These are phyloP conservation scores for Rhipidura dahli DNA, from an alignment of 2,113 vertebrate genomes.

Conservation along the genomic window DNA sequence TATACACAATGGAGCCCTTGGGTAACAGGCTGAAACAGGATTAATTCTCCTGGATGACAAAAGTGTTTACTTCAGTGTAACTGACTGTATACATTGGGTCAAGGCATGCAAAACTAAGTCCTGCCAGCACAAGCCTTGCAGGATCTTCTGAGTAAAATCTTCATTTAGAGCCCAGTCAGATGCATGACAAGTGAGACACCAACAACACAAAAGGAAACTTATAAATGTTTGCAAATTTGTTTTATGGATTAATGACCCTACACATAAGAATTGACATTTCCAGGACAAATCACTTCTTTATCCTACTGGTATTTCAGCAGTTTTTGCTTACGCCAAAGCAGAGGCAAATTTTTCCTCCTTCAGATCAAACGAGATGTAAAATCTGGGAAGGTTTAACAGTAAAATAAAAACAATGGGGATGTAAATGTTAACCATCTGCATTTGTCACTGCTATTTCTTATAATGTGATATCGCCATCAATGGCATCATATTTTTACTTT, in stretches of 20 bases:
- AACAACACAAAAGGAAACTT: constrained; percentile 13
- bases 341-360: constrained; percentile 64
- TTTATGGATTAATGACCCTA: constrained; percentile 62
- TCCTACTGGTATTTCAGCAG: constrained; percentile 67
- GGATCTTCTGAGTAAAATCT: background rate
- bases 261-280: constrained; percentile 58
- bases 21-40: constrained; percentile 10
- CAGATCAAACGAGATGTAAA: constrained; percentile 74
- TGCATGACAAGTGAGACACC: background rate
- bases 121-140: background rate
- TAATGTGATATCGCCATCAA: constrained; percentile 62
- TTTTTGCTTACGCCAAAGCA: constrained; percentile 56
- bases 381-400: constrained; percentile 79
- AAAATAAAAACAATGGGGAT: constrained; percentile 73
- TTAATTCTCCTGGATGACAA: constrained; percentile 35
- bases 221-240: constrained; percentile 22
- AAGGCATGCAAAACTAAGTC: background rate
- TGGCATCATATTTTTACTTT: constrained; percentile 34
- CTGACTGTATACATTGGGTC: background rate
- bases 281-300: constrained; percentile 64
- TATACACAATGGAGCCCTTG: background rate
- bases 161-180: background rate
- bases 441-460: constrained; percentile 63
- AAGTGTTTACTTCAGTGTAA: background rate
- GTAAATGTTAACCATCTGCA: constrained; percentile 77